phyloP scores from a whole-genome alignment of 92 coral and sea anemone species.

The Scolanthus callimorphus region DNA sequence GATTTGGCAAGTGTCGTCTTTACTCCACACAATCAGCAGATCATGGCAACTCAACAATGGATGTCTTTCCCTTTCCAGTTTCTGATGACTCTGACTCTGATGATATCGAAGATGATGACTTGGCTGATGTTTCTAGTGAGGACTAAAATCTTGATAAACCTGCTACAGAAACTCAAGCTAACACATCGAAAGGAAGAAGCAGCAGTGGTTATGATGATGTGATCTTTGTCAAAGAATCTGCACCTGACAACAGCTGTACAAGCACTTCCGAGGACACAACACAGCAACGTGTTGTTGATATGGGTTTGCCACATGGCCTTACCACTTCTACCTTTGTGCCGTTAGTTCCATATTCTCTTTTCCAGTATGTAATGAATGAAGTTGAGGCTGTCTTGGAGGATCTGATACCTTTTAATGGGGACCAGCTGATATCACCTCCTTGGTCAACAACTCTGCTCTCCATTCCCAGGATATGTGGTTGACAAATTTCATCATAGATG shows the following conservation, averaged over 20 bases:
- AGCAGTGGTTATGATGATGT: background rate
- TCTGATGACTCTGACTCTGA: constrained; percentile 7
- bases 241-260: background rate
- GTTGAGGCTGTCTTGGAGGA: background rate
- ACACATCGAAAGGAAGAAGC: background rate
- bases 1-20: constrained; percentile 33
- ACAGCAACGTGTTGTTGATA: background rate
- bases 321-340: background rate
- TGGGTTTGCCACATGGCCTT: background rate
- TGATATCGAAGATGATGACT: constrained; percentile 5
- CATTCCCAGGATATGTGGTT: background rate
- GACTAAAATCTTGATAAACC: background rate
- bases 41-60: constrained; percentile 4
- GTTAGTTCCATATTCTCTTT: background rate
- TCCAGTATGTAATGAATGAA: background rate
- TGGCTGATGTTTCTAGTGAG: background rate
- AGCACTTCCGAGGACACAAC: background rate
- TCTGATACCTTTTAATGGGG: background rate
- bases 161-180: constrained; percentile 9
- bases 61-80: background rate
- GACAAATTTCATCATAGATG: background rate
- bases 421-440: background rate
- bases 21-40: constrained; percentile 36
- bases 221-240: background rate
- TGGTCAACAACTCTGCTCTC: constrained; percentile 1